Evolutionary conservation across 2,797 vertebrate genomes (phyloP).

Genomic region (Enteromius anoplus): DNA sequence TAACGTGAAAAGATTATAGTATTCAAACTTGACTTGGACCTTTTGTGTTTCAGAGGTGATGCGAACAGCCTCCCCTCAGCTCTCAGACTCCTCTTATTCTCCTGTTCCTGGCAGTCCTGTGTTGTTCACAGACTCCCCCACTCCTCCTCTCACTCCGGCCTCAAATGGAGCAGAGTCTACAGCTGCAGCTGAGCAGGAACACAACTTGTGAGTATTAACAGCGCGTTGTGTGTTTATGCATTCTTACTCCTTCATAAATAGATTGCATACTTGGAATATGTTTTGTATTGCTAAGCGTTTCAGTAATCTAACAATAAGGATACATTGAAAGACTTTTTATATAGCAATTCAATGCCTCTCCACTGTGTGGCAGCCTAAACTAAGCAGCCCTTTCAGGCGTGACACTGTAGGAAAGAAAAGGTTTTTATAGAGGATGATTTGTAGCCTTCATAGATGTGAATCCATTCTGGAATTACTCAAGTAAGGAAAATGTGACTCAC

Average conservation of each 20-base stretch:
- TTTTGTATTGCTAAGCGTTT: not conserved
- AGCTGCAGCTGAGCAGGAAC: conserved; percentile 42
- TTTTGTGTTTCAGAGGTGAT: conserved; percentile 42
- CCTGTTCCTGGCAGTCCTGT: conserved; percentile 53
- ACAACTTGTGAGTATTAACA: conserved; percentile 41
- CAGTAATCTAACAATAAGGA: not conserved
- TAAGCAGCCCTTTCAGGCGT: not conserved
- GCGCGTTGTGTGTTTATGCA: not conserved
- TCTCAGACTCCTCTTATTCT: conserved; percentile 37
- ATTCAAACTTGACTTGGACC: not conserved
- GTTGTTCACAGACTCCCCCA: conserved; percentile 52
- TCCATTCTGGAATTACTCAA: not conserved
- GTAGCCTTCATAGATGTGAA: not conserved
- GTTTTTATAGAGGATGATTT: not conserved
- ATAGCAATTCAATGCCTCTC: not conserved
- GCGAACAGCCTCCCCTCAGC: conserved; percentile 53
- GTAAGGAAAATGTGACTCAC: not conserved
- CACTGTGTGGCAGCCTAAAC: conserved; percentile 38
- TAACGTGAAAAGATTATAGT: not conserved
- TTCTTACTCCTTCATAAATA: not conserved
- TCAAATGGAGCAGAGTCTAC: conserved; percentile 47
- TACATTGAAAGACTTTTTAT: not conserved
- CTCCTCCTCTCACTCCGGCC: conserved; percentile 46
- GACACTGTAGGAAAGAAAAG: not conserved
- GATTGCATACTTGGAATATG: not conserved